These are phyloP conservation scores for Rhabditoides inermis DNA, from an alignment of 2,888 invertebrate species.

Conservation along the genomic window DNA sequence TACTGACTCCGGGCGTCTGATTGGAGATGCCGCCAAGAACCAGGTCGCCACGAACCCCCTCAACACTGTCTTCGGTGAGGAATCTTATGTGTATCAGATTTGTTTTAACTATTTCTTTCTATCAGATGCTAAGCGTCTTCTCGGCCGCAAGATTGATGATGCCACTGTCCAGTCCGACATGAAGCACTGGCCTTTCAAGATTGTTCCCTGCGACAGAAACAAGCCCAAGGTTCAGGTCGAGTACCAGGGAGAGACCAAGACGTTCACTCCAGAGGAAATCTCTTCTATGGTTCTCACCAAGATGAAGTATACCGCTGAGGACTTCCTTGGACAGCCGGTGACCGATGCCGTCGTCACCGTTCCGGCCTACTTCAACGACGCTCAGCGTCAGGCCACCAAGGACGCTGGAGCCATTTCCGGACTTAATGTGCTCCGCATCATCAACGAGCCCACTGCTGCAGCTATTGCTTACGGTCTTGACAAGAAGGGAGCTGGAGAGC, in stretches of 20 bases:
- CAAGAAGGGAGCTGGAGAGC: slow-evolving; percentile 48
- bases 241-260: slow-evolving; percentile 79
- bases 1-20: slow-evolving; percentile 57
- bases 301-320: slow-evolving; percentile 55
- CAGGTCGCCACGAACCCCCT: slow-evolving; percentile 58
- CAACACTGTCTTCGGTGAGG: slow-evolving; percentile 56
- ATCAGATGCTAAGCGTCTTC: slow-evolving; percentile 54
- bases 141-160: slow-evolving; percentile 57
- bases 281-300: slow-evolving; percentile 45
- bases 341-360: slow-evolving; percentile 80
- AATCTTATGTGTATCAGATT: slow-evolving; percentile 53
- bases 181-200: slow-evolving; percentile 54
- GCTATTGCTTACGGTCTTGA: slow-evolving; percentile 72
- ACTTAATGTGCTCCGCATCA: slow-evolving; percentile 54
- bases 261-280: slow-evolving; percentile 54
- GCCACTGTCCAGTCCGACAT: slow-evolving; percentile 53
- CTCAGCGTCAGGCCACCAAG: slow-evolving; percentile 62
- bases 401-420: slow-evolving; percentile 53
- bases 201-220: slow-evolving; percentile 45
- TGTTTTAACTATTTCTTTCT: too few species aligned
- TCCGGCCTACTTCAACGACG: too few species aligned
- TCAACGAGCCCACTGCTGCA: slow-evolving; percentile 59
- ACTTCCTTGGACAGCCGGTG: slow-evolving; percentile 68
- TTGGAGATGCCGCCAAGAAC: slow-evolving; percentile 58
- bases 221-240: slow-evolving; percentile 64